phyloP scores from a whole-genome alignment of 2,113 vertebrate genomes.

The Dicrurus megarhynchus region DNA sequence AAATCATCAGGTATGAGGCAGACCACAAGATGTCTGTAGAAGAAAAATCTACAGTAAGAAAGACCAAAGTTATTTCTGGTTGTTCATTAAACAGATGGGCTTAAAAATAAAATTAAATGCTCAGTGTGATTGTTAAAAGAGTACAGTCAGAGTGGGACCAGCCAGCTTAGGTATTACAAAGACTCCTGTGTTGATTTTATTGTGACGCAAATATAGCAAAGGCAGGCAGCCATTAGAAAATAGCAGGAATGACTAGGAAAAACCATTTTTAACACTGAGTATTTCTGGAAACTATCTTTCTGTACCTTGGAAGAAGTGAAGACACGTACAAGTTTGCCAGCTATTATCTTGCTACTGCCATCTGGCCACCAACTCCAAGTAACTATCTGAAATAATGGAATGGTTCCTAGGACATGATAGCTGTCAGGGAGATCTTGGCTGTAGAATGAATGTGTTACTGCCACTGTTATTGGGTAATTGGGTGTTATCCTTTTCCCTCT shows the following conservation, averaged over 20 bases:
- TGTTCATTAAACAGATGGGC: not conserved
- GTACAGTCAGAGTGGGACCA: not conserved
- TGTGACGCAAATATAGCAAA: not conserved
- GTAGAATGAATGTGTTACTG: not conserved
- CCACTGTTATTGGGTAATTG: not conserved
- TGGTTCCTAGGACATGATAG: not conserved
- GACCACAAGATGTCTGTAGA: not conserved
- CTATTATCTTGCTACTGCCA: not conserved
- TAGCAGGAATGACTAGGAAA: not conserved
- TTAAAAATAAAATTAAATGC: not conserved
- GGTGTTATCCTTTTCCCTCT: not conserved
- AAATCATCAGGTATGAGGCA: not conserved
- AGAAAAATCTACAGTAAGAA: not conserved
- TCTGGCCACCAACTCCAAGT: not conserved
- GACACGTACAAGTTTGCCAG: not conserved
- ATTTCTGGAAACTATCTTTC: slow-evolving; percentile 11
- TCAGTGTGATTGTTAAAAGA: not conserved
- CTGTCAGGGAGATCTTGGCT: not conserved
- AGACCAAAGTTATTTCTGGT: not conserved
- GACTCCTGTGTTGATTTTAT: not conserved
- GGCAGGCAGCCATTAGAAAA: not conserved
- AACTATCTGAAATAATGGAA: not conserved
- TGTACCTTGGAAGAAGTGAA: not conserved
- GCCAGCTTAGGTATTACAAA: not conserved
- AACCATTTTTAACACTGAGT: not conserved